Conservation (phyloP, 2,113 vertebrate genomes). For the Pterocles burchelli region DNA sequence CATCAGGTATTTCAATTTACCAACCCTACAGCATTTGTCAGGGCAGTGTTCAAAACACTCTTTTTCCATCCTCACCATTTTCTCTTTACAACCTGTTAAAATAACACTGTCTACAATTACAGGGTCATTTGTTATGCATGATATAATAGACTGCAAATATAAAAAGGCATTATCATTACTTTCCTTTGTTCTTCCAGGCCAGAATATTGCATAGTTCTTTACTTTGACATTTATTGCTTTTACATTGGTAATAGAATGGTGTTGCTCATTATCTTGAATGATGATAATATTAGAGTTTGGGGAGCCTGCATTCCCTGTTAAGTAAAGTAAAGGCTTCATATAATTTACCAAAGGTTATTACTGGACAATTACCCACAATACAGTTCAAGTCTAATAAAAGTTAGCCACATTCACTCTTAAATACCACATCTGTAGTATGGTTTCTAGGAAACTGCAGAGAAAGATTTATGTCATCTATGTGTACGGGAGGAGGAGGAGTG, state of each 20-base stretch:
- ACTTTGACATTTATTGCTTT: constrained; percentile 83
- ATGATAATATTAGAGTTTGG: constrained; percentile 79
- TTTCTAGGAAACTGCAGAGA: constrained; percentile 48
- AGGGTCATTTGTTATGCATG: constrained; percentile 75
- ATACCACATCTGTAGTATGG: constrained; percentile 59
- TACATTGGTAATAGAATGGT: constrained; percentile 82
- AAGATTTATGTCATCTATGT: not conserved
- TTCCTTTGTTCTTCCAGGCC: constrained; percentile 77
- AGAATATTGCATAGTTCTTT: constrained; percentile 83
- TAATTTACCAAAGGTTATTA: constrained; percentile 81
- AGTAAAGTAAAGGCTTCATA: constrained; percentile 74
- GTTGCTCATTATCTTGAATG: constrained; percentile 82
- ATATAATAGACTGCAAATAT: constrained; percentile 78
- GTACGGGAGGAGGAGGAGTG: not conserved
- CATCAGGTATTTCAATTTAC: not conserved
- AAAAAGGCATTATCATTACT: constrained; percentile 81
- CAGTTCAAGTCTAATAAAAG: constrained; percentile 76
- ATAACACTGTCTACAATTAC: constrained; percentile 74
- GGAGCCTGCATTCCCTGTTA: constrained; percentile 71
- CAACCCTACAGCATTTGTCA: constrained; percentile 21
- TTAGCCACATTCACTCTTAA: constrained; percentile 70
- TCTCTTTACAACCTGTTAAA: constrained; percentile 70
- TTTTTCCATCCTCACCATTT: not conserved
- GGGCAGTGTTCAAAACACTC: not conserved
- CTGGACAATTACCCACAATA: constrained; percentile 80